Evolutionary conservation across 2,113 vertebrate species (phyloP).

Genomic region (Aythya baeri): DNA sequence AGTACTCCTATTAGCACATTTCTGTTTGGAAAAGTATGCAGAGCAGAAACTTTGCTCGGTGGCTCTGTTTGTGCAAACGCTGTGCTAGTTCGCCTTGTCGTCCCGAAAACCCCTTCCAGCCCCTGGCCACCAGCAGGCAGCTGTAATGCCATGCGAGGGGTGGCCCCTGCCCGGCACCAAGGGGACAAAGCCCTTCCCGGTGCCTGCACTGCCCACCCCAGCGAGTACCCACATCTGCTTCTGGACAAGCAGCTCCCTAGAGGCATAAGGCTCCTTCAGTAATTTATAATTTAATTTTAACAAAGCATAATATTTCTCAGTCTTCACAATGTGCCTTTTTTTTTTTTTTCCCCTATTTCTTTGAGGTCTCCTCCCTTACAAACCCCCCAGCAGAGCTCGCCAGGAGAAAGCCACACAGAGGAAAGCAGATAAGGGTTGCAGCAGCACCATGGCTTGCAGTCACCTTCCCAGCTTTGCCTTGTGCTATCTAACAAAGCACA

Average conservation of each 20-base stretch:
- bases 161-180: no score
- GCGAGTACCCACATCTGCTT: not conserved
- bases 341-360: not conserved
- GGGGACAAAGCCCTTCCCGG: fast-evolving
- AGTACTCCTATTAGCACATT: not conserved
- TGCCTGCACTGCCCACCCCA: fast-evolving
- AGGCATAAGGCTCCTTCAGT: not conserved
- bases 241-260: not conserved
- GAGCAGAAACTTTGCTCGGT: not conserved
- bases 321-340: no score
- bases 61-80: fast-evolving
- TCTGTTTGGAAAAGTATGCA: not conserved
- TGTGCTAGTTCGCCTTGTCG: not conserved
- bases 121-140: fast-evolving
- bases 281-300: not conserved
- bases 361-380: not conserved
- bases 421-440: not conserved
- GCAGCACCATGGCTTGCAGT: fast-evolving
- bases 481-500: fast-evolving
- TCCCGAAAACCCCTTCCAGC: not conserved
- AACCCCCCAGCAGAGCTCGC: not conserved
- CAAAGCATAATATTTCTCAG: not conserved
- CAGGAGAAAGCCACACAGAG: not conserved
- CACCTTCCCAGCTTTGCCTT: not conserved
- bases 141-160: fast-evolving